phyloP scores from a whole-genome alignment of 2,797 vertebrate species.

The Xiphorhynchus erythropygius region DNA sequence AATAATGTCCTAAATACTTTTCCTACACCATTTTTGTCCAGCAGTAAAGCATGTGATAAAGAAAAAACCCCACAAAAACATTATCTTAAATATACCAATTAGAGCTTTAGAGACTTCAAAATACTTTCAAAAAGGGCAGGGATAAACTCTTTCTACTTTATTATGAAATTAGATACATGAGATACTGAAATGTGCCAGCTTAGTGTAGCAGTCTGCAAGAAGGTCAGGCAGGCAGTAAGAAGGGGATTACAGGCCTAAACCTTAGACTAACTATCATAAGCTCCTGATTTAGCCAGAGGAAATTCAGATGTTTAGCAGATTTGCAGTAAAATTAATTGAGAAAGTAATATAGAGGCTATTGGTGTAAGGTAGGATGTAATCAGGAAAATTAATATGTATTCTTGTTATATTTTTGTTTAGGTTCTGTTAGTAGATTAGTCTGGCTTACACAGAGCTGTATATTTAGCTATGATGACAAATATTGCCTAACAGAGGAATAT shows the following conservation, averaged over 20 bases:
- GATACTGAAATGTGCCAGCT: background rate
- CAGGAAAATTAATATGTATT: background rate
- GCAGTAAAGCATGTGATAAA: background rate
- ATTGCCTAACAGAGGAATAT: background rate
- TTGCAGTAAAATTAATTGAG: conserved; percentile 46
- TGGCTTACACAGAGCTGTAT: background rate
- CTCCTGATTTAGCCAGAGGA: conserved; percentile 19
- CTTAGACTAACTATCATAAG: conserved; percentile 56
- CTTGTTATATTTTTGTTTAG: background rate
- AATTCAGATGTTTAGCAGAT: conserved; percentile 54
- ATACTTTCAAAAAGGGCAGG: background rate
- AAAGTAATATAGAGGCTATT: background rate
- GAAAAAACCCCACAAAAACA: background rate
- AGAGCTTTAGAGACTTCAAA: background rate
- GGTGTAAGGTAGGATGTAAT: background rate
- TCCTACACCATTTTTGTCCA: background rate
- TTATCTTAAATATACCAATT: background rate
- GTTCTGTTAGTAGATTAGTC: background rate
- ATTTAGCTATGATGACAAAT: background rate
- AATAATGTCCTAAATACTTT: background rate
- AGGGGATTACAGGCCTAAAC: conserved; percentile 58
- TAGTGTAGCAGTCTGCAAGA: conserved; percentile 2
- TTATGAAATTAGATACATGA: conserved; percentile 16
- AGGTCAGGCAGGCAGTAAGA: conserved; percentile 41
- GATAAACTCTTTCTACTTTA: background rate